Evolutionary conservation across 2,888 invertebrate genomes (phyloP), one percentile per base, ranked within the genome.

Genomic region (Erynnis tages): DNA sequence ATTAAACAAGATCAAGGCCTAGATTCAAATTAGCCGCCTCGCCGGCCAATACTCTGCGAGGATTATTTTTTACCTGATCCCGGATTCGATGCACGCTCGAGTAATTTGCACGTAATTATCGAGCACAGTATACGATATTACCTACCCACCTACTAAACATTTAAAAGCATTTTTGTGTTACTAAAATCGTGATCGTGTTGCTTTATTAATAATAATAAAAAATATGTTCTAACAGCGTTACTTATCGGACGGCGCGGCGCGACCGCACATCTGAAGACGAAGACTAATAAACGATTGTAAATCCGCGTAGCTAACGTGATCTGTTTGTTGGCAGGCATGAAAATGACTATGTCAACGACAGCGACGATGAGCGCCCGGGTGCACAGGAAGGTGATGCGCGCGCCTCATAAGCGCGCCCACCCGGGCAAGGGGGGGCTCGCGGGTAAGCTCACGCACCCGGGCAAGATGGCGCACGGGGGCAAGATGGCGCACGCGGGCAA

Each of bases 311-410:
- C 50, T 68, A 59, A 71, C 63, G 64, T 61, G 73, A 66, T 73
- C 69, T 75, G 66, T 77, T 86, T 84, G 81, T 86, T 66, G 68
- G 59, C 85, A 92, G 92, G 91, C 80, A 93, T 93, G 92, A 91
- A 92, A 89, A 94, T 94, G 94, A 94, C 94, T 66, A 92, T 93
- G 91, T 93, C 93, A 57, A 93, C 93, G 67, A 83, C 91, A 65
- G 91, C 93, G 53, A 92, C 92, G 59, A 91, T 93, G 90, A 91
- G 91, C 67, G 89, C 93, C 46, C 91, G 93, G 61, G 91, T 93
- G 57, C 93, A 93, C 81, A 90, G 93, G 60, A 92, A 92, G 72
- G 92, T 92, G 61, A 92, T 93, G 79, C 91, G 93, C 54, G 91
- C 93, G 65, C 92, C 93, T 46, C 93, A 93, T 69, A 92, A 93